A percentile compares a stretch with the other conserved stretches of the same genome.
phyloP scores from a whole-genome alignment of 2,797 vertebrate species.

The Hyperoplus immaculatus region DNA sequence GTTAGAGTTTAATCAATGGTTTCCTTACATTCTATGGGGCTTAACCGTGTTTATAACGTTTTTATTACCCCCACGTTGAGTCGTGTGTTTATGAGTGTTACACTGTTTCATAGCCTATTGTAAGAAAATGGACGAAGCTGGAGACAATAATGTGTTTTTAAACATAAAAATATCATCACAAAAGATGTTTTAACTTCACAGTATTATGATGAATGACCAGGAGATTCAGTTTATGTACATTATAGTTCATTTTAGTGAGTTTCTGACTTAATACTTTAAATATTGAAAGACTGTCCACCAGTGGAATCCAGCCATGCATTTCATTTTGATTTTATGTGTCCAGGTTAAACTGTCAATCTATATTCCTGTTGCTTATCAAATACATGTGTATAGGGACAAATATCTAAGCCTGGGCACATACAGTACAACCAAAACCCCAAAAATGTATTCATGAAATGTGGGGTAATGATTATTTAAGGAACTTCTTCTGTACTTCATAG shows the following conservation, averaged over 20 bases:
- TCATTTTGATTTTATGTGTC: not conserved
- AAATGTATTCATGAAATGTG: not conserved
- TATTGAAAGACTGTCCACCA: not conserved
- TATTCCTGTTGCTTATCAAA: too few relatives aligned
- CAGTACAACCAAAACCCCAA: not conserved
- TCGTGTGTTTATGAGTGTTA: not conserved
- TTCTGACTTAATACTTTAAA: not conserved
- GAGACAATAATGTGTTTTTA: not conserved
- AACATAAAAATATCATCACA: not conserved
- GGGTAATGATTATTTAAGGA: not conserved
- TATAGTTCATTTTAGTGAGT: not conserved
- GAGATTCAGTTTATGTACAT: not conserved
- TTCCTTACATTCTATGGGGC: not conserved
- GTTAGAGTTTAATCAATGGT: not conserved
- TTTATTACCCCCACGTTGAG: not conserved
- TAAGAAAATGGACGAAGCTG: not conserved
- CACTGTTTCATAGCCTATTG: not conserved
- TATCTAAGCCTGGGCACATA: not conserved
- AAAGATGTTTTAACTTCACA: too few relatives aligned
- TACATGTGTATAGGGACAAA: too few relatives aligned
- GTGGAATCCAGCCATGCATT: not conserved
- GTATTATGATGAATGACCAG: not conserved
- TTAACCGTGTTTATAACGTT: not conserved
- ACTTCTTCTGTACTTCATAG: not conserved
- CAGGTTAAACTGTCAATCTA: not conserved